Percentiles rank a stretch among this genome's conserved stretches.
Conservation (phyloP, 2,797 vertebrate species). For the Tympanoctomys barrerae region DNA sequence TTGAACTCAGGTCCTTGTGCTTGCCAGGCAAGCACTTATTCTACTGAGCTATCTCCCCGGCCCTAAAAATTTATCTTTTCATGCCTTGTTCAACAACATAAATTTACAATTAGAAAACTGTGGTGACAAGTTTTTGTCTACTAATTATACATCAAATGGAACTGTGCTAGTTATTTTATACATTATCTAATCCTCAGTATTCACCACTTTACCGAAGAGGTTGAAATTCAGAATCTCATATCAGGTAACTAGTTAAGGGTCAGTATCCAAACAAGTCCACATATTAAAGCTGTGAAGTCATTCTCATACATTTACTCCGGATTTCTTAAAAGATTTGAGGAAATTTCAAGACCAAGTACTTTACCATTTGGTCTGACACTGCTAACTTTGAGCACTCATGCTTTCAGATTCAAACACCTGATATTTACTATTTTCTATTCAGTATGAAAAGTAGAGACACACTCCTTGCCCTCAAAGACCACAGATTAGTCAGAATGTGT, state of each 20-base stretch:
- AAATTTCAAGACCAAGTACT: conserved; percentile 41
- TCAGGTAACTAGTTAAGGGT: conserved; percentile 10
- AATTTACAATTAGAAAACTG: conserved; percentile 47
- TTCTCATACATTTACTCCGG: conserved; percentile 16
- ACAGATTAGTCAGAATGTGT: neutral
- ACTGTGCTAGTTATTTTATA: neutral
- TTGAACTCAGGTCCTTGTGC: too few relatives aligned
- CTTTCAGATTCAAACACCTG: conserved; percentile 29
- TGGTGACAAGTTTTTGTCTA: conserved; percentile 5
- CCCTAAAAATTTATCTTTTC: neutral
- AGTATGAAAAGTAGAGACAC: conserved; percentile 44
- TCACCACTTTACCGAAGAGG: conserved; percentile 39
- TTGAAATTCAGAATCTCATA: conserved; percentile 27
- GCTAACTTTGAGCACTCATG: neutral
- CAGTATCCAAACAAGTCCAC: conserved; percentile 61
- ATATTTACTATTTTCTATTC: conserved; percentile 34
- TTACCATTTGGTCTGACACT: conserved; percentile 43
- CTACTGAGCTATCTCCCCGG: too few relatives aligned
- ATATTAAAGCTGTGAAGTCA: neutral
- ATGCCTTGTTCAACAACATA: neutral
- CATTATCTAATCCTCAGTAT: neutral
- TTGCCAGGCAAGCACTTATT: too few relatives aligned
- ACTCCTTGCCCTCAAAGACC: neutral
- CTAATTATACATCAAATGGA: conserved; percentile 3
- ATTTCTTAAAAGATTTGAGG: conserved; percentile 14